Evolutionary conservation across 2,888 invertebrate species (phyloP).

Genomic region (Cheilosia soror): DNA sequence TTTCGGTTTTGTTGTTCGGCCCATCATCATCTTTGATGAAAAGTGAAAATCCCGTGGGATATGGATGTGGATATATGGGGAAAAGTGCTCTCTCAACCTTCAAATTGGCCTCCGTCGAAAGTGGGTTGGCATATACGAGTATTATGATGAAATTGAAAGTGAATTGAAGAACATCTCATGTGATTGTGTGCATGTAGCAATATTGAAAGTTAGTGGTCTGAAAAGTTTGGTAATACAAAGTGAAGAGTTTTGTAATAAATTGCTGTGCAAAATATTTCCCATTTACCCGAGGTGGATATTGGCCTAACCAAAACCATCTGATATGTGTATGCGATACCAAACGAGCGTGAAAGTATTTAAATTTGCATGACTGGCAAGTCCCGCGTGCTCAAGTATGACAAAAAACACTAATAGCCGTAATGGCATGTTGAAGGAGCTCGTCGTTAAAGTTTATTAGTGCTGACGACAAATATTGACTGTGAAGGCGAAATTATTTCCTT

Average conservation of each 20-base stretch:
- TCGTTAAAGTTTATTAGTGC: background rate
- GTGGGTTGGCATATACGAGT: slow-evolving; percentile 13
- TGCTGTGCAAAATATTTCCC: slow-evolving; percentile 29
- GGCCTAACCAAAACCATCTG: background rate
- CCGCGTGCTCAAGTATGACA: background rate
- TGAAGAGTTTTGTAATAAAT: slow-evolving; percentile 53
- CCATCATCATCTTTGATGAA: slow-evolving; percentile 17
- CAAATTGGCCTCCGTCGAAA: slow-evolving; percentile 1
- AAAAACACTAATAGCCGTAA: background rate
- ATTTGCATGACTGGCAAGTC: slow-evolving; percentile 26
- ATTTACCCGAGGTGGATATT: slow-evolving; percentile 2
- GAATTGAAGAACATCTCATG: slow-evolving; percentile 20
- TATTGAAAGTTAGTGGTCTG: slow-evolving; percentile 58
- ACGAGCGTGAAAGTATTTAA: slow-evolving; percentile 64
- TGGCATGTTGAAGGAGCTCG: background rate
- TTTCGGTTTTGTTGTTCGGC: background rate
- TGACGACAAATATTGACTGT: slow-evolving; percentile 25
- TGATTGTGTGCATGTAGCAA: background rate
- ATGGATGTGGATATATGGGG: slow-evolving; percentile 23
- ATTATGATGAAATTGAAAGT: slow-evolving; percentile 58
- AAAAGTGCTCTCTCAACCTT: slow-evolving; percentile 52
- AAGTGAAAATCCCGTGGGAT: slow-evolving; percentile 55
- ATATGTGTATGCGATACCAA: slow-evolving; percentile 34
- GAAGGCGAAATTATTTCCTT: slow-evolving; percentile 24
- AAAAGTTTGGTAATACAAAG: slow-evolving; percentile 60